These are phyloP conservation scores for Ormyrus labotus DNA, from an alignment of 2,888 invertebrate species.

Conservation along the genomic window DNA sequence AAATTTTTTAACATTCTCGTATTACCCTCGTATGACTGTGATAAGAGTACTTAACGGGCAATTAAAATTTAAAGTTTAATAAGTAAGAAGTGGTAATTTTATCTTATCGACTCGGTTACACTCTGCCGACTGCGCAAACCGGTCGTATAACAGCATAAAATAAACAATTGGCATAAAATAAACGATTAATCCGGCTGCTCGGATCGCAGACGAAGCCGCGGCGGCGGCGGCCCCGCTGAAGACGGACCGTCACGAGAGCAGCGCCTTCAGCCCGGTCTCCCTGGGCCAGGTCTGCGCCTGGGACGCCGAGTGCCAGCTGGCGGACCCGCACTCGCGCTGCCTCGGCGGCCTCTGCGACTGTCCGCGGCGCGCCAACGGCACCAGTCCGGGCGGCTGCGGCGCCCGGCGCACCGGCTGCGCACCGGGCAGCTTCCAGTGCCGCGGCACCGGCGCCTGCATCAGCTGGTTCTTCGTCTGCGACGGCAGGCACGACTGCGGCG, in stretches of 20 bases:
- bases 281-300: conserved; percentile 86
- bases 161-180: too few species aligned
- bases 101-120: too few species aligned
- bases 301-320: conserved; percentile 87
- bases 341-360: conserved; percentile 88
- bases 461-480: conserved; percentile 97
- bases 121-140: too few species aligned
- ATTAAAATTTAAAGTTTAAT: background rate
- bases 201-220: background rate
- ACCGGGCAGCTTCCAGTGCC: conserved; percentile 91
- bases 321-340: conserved; percentile 88
- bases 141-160: too few species aligned
- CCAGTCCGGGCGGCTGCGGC: conserved; percentile 78
- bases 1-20: too few species aligned
- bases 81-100: background rate
- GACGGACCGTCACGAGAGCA: conserved; percentile 70
- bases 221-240: conserved; percentile 62
- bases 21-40: too few species aligned
- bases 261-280: conserved; percentile 78
- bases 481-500: conserved; percentile 88
- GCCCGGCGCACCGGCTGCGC: conserved; percentile 87
- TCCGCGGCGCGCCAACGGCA: conserved; percentile 78
- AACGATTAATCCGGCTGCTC: too few species aligned
- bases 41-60: too few species aligned
- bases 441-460: conserved; percentile 89